These are phyloP conservation scores for Orycteropus afer DNA, from an alignment of 2,113 vertebrate species.

Conservation along the genomic window DNA sequence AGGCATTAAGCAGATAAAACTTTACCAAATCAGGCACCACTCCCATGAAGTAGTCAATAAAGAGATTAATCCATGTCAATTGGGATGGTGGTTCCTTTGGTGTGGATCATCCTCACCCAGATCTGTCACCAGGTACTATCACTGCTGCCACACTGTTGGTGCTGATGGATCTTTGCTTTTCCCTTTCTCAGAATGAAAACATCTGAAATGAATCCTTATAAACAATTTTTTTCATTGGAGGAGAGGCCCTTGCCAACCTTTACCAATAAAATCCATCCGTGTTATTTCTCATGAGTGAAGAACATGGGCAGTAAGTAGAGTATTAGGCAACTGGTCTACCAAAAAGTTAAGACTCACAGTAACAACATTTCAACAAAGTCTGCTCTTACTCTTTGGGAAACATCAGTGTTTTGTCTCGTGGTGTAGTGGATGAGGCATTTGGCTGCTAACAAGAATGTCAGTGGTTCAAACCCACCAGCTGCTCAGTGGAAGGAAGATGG, in stretches of 20 bases:
- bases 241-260: neutral
- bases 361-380: neutral
- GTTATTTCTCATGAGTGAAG: neutral
- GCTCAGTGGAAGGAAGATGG: too few relatives aligned
- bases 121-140: neutral
- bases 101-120: neutral
- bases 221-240: slow-evolving; percentile 25
- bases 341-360: neutral
- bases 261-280: neutral
- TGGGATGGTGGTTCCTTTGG: slow-evolving; percentile 5
- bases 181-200: neutral
- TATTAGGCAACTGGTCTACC: neutral
- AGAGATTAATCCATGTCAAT: neutral
- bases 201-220: neutral
- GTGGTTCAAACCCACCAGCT: too few relatives aligned
- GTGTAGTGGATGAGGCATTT: too few relatives aligned
- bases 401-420: neutral
- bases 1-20: neutral
- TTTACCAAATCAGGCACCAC: neutral
- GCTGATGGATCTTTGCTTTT: neutral
- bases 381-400: neutral
- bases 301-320: neutral
- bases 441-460: too few relatives aligned
- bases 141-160: too few relatives aligned
- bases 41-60: neutral